Percentiles rank a stretch among this genome's conserved stretches.
phyloP scores from a whole-genome alignment of 2,797 vertebrate genomes.

The Poeciliopsis presidionis region DNA sequence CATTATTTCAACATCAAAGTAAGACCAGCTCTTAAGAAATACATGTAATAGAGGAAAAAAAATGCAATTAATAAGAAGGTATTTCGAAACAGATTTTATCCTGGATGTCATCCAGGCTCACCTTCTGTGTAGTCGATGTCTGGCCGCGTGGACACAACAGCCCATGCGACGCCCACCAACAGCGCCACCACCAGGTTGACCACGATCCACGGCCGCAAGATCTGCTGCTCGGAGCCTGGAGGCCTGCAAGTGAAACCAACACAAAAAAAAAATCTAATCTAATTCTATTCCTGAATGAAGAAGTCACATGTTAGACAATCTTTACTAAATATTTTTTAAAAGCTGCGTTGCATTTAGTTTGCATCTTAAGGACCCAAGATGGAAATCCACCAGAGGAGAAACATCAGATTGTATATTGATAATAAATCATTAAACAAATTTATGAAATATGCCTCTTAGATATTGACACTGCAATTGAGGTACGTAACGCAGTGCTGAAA shows the following conservation, averaged over 20 bases:
- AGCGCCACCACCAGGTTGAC: constrained; percentile 82
- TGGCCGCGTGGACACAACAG: constrained; percentile 88
- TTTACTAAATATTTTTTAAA: not conserved
- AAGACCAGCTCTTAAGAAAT: not conserved
- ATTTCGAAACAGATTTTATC: not conserved
- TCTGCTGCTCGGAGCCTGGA: constrained; percentile 69
- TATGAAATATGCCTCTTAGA: not conserved
- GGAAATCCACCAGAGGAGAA: not conserved
- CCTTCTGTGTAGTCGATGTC: constrained; percentile 94
- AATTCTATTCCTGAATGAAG: not conserved
- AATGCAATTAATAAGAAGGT: not conserved
- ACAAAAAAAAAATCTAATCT: not conserved
- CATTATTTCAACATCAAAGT: not conserved
- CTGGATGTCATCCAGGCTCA: not conserved
- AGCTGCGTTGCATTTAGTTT: not conserved
- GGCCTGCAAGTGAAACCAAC: constrained; percentile 69
- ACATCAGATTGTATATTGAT: not conserved
- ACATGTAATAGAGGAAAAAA: not conserved
- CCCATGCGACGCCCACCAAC: constrained; percentile 90
- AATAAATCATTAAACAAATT: not conserved
- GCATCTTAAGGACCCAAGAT: not conserved
- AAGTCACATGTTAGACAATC: not conserved
- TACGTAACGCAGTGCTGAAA: not conserved
- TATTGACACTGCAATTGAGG: not conserved
- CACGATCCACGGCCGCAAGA: constrained; percentile 70